These are phyloP conservation scores for Zelleria hepariella DNA, from an alignment of 2,888 invertebrate genomes.

Conservation along the genomic window DNA sequence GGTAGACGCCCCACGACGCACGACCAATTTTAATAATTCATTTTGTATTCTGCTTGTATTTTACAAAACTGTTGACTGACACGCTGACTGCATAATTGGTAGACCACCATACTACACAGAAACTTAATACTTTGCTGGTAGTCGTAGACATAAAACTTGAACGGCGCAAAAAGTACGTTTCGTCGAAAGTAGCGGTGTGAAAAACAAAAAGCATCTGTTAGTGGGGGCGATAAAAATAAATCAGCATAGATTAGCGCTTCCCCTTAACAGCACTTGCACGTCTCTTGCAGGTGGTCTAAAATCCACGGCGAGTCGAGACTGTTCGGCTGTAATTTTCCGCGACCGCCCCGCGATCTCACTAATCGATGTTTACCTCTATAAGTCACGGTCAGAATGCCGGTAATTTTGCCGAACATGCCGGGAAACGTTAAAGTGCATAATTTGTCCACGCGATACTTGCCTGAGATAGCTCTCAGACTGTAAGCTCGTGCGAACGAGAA, in stretches of 20 bases:
- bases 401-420: constrained; percentile 21
- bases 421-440: constrained; percentile 11
- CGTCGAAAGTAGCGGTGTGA: no score
- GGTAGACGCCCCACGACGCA: not conserved
- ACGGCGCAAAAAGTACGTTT: not conserved
- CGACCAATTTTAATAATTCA: not conserved
- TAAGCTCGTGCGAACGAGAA: not conserved
- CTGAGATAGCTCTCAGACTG: not conserved
- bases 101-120: no score
- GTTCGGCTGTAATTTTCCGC: constrained; percentile 27
- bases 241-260: not conserved
- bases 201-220: not conserved
- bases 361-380: constrained; percentile 45
- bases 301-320: constrained; percentile 2
- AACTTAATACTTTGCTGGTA: not conserved
- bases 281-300: constrained; percentile 27
- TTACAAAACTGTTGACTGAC: not conserved
- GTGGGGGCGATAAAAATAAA: not conserved
- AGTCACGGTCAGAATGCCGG: constrained; percentile 30
- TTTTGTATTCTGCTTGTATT: not conserved
- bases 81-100: no score
- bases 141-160: not conserved
- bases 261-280: constrained; percentile 9
- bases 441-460: constrained; percentile 5
- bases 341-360: constrained; percentile 25